Evolutionary conservation across 2,888 invertebrate species (phyloP), one percentile per base, ranked within the genome.

Genomic region (Toxonevra muliebris): DNA sequence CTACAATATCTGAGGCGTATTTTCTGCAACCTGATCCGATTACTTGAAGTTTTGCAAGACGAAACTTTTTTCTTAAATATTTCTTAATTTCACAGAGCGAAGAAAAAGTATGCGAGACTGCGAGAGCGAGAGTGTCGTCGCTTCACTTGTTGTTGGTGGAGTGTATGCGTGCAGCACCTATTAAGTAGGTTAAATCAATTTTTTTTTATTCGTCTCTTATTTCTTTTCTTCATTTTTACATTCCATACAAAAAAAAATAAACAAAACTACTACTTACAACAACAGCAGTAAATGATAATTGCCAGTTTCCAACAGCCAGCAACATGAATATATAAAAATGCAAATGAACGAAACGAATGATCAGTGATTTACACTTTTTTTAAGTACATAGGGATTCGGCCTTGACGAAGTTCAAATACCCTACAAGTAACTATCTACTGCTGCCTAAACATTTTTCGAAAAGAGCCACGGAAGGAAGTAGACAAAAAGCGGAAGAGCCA

Each of bases 1-100:
- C 30, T 30, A 30, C 30, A 30, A 30, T 30, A 4, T 30, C 30
- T 30, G 30, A 4, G 30, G 30, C 30, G 30, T 30, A 30, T 30
- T 58, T 58, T 42, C 45, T 60, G 48, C 60, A 45, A 60, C 45
- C 10, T 45, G 20, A 60, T 45, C 43, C 60, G 60, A 60, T 60
- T 60, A 60, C 48, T 45, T 60, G 60, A 43, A 13, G 20, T 60
- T 60, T 45, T 41, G 45, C 20, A 60, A 55, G 30, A 11, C 19
- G 20, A 30, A 19, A 20, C 40, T 7, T 13, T 1, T 30, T 11
- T 55, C 30, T 55, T 52, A 15, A n/a, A n/a, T 10, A 15, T 15
- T 52, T 52, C 19, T 52, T 17, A 4, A 10, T 42, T 57, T 12
- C 17, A 41, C 43, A 52, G 19, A n/a, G 17, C 19, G 52, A 15